Percentiles rank a stretch among this genome's conserved stretches.
phyloP scores from a whole-genome alignment of 2,888 invertebrate genomes.

The Ptychoptera contaminata region DNA sequence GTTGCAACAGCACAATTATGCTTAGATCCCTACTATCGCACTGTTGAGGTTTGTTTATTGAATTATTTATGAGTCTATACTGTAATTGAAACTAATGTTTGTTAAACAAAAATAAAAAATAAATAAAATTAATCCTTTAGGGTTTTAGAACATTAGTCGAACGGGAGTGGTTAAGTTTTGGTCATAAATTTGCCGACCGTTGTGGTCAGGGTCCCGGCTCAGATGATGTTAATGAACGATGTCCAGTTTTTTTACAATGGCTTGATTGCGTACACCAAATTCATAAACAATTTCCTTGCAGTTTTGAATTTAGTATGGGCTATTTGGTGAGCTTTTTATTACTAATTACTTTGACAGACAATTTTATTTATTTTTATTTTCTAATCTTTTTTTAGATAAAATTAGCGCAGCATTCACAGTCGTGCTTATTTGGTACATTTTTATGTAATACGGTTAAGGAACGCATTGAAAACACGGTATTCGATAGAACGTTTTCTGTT shows the following conservation, averaged over 20 bases:
- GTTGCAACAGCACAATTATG: constrained; percentile 83
- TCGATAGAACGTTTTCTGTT: constrained; percentile 61
- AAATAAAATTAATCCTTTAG: constrained; percentile 34
- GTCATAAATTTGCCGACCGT: constrained; percentile 95
- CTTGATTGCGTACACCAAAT: constrained; percentile 92
- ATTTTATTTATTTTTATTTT: neutral
- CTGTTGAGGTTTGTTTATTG: constrained; percentile 51
- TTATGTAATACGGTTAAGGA: constrained; percentile 75
- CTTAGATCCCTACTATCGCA: constrained; percentile 88
- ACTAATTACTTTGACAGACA: neutral
- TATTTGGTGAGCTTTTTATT: constrained; percentile 52
- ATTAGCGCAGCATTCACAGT: constrained; percentile 87
- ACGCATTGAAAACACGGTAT: constrained; percentile 44
- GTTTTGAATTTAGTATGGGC: constrained; percentile 88
- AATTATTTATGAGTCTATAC: too few species aligned
- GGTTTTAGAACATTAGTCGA: constrained; percentile 89
- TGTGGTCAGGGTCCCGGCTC: constrained; percentile 68
- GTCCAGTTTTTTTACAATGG: constrained; percentile 97
- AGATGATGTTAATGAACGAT: constrained; percentile 87
- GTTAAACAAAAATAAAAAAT: too few species aligned
- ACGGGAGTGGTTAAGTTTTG: constrained; percentile 94
- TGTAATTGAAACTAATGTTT: too few species aligned
- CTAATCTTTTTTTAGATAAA: constrained; percentile 52
- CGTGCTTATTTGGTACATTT: constrained; percentile 94
- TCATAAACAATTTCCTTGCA: constrained; percentile 71